A percentile compares a stretch with the other conserved stretches of the same genome.
Conservation (phyloP, 2,113 vertebrate genomes). For the Okapia johnstoni region DNA sequence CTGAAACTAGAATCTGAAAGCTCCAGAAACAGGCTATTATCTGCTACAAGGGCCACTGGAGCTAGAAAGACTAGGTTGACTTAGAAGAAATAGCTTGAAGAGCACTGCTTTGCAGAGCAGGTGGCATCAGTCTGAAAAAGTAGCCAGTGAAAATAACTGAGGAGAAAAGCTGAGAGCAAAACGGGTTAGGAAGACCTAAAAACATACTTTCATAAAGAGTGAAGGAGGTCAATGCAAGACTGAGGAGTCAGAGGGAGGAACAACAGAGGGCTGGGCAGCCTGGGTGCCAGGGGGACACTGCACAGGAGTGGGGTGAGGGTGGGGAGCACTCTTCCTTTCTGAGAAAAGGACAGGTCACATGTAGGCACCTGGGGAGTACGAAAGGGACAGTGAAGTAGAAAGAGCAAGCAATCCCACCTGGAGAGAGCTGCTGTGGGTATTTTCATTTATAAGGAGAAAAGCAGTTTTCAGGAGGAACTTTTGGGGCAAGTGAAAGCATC, state of each 20-base stretch:
- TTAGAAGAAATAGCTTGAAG: not conserved
- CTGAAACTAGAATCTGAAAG: not conserved
- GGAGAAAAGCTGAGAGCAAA: not conserved
- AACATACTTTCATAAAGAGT: not conserved
- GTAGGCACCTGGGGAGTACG: not conserved
- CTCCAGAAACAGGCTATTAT: not conserved
- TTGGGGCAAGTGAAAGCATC: not conserved
- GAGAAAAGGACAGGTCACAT: not conserved
- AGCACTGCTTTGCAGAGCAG: not conserved
- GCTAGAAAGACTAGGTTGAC: not conserved
- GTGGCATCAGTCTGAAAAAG: not conserved
- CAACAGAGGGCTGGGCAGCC: not conserved
- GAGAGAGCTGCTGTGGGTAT: not conserved
- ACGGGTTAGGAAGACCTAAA: not conserved
- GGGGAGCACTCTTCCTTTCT: not conserved
- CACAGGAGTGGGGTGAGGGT: not conserved
- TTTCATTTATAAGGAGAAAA: not conserved
- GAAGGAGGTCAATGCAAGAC: not conserved
- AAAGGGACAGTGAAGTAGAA: not conserved
- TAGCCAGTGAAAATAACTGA: not conserved
- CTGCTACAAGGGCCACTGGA: not conserved
- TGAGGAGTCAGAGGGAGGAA: too few species aligned
- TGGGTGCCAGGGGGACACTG: not conserved
- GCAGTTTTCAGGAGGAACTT: not conserved
- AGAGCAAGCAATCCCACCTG: not conserved